Evolutionary conservation across 2,113 vertebrate genomes (phyloP).

Genomic region (Pontoporia blainvillei): DNA sequence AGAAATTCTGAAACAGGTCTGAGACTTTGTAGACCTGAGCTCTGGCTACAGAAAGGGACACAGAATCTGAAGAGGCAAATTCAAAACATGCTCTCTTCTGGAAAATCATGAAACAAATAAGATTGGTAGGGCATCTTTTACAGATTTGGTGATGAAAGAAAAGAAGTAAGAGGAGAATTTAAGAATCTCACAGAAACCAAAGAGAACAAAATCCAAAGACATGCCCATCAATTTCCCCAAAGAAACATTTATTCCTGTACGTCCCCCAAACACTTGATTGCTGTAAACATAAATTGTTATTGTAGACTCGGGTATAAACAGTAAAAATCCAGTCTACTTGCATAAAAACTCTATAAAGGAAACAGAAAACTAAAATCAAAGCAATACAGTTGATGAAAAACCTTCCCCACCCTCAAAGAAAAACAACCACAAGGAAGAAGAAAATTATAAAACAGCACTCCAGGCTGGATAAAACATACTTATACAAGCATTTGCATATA

Average conservation of each 20-base stretch:
- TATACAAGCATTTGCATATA: background rate
- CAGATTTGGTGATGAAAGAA: background rate
- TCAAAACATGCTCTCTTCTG: background rate
- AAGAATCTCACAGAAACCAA: background rate
- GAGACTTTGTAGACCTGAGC: background rate
- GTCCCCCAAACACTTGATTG: background rate
- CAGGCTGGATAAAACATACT: background rate
- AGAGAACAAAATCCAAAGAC: background rate
- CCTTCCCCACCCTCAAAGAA: background rate
- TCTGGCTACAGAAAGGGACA: background rate
- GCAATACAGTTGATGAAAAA: background rate
- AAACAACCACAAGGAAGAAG: background rate
- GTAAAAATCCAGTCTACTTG: background rate
- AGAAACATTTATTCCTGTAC: background rate
- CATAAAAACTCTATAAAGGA: background rate
- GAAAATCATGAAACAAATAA: background rate
- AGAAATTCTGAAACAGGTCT: background rate
- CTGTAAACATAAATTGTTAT: background rate
- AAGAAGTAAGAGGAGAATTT: background rate
- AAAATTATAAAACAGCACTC: background rate
- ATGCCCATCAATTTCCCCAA: background rate
- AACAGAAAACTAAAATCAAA: background rate
- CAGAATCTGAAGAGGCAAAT: background rate
- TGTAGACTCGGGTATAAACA: background rate
- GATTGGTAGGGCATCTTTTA: background rate